Evolutionary conservation across 1,140 invertebrate genomes (phyloP).

Genomic region (Cheumatopsyche charites): DNA sequence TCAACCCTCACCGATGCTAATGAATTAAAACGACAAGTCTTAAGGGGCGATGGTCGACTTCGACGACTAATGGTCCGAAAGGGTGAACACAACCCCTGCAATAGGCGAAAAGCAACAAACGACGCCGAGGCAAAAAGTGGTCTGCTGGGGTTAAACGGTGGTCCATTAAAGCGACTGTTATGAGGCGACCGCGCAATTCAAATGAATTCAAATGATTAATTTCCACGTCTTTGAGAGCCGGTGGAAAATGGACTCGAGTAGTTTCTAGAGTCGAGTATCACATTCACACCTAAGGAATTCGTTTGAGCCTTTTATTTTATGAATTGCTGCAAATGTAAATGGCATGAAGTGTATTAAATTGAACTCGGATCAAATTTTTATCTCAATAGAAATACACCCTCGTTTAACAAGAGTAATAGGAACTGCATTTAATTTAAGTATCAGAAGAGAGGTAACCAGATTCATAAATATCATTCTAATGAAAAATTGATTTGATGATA

Average conservation of each 20-base stretch:
- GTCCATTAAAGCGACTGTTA: conserved; percentile 32
- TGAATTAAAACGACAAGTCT: conserved; percentile 47
- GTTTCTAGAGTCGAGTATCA: neutral
- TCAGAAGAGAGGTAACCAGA: too few relatives aligned
- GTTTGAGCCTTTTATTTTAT: too few relatives aligned
- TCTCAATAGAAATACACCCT: too few relatives aligned
- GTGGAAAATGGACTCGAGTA: too few relatives aligned
- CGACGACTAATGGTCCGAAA: conserved; percentile 9
- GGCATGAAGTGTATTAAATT: too few relatives aligned
- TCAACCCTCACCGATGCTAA: conserved; percentile 34
- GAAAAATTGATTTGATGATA: too few relatives aligned
- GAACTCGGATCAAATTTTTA: too few relatives aligned
- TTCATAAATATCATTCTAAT: too few relatives aligned
- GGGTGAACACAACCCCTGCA: too few relatives aligned
- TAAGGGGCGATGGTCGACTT: neutral
- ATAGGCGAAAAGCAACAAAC: conserved; percentile 5
- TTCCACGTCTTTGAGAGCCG: neutral
- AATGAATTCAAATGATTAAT: conserved; percentile 29
- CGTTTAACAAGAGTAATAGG: too few relatives aligned
- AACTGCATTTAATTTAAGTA: too few relatives aligned
- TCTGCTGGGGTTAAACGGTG: conserved; percentile 26
- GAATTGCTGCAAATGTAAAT: too few relatives aligned
- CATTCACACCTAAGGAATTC: neutral
- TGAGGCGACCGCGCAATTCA: conserved; percentile 28
- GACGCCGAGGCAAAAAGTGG: conserved; percentile 8